A percentile compares a stretch with the other conserved stretches of the same genome.
Evolutionary conservation across 2,797 vertebrate species (phyloP).

Genomic region (Benthosema pterotum): DNA sequence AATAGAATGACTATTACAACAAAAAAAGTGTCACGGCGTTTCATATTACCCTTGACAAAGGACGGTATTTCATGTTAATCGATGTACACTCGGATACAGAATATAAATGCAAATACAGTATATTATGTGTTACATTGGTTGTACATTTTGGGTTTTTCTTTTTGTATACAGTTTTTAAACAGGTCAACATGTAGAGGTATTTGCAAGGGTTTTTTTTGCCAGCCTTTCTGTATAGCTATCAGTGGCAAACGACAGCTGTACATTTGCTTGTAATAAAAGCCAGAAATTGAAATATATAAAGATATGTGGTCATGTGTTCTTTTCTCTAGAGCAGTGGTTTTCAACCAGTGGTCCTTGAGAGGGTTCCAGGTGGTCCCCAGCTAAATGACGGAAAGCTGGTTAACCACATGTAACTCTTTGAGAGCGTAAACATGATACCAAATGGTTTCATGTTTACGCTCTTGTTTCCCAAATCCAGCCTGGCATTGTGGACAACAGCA

Average conservation of each 20-base stretch:
- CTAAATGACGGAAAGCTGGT: too few relatives aligned
- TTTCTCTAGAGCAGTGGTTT: too few relatives aligned
- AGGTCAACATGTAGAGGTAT: slow-evolving; percentile 72
- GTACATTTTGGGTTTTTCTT: slow-evolving; percentile 79
- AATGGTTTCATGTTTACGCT: too few relatives aligned
- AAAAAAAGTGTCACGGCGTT: too few relatives aligned
- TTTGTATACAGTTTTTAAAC: slow-evolving; percentile 83
- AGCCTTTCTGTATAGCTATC: slow-evolving; percentile 80
- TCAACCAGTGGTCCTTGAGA: too few relatives aligned
- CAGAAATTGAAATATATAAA: slow-evolving; percentile 43
- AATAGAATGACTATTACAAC: too few relatives aligned
- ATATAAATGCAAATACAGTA: slow-evolving; percentile 50
- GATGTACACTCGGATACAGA: slow-evolving; percentile 42
- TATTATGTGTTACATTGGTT: slow-evolving; percentile 64
- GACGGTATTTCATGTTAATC: slow-evolving; percentile 9
- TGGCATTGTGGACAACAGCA: too few relatives aligned
- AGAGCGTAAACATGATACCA: too few relatives aligned
- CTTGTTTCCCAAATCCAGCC: too few relatives aligned
- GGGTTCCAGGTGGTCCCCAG: too few relatives aligned
- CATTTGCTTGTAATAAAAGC: slow-evolving; percentile 88
- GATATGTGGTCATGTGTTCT: slow-evolving; percentile 2
- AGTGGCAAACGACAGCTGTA: slow-evolving; percentile 74
- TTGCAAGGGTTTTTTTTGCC: slow-evolving; percentile 75
- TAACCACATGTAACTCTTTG: too few relatives aligned
- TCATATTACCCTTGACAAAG: too few relatives aligned